Evolutionary conservation across 2,888 invertebrate species (phyloP), one percentile per base, ranked within the genome.

Genomic region (Omphaloscelis lunosa): DNA sequence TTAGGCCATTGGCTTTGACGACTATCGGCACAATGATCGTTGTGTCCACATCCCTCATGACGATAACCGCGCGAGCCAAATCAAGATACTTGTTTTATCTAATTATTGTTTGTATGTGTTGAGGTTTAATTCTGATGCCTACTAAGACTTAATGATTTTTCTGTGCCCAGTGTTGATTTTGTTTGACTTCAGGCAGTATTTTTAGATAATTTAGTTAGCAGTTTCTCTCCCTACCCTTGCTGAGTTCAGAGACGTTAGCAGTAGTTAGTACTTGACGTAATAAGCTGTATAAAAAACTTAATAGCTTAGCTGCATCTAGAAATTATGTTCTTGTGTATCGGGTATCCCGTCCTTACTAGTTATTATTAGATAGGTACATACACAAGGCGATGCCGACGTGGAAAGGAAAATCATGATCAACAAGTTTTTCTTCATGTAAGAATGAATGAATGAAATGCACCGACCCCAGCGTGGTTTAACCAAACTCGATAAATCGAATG

Each of bases 261-360:
- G 9, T n/a, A n/a, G n/a, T n/a, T n/a, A n/a, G 23, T 81, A 56
- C 61, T 70, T 68, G 20, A 34, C 23, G 56, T 59, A 53, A 75
- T 62, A 45, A 67, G 41, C 62, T n/a, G 45, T 53, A 59, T 41
- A 71, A 69, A 74, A 83, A 82, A 83, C 20, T 15, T 68, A 78
- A 79, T 65, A 72, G 48, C 39, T 23, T 15, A 20, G 29, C 41
- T 63, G 48, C n/a, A 56, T 27, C 63, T 45, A 71, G 53, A 68
- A 65, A 83, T 65, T 53, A 29, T 59, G 71, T 69, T 82, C 68
- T 72, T 56, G 51, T 62, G 17, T 72, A 71, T 76, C 77, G 12
- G 20, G 48, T 72, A 83, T 72, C 56, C 66, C 68, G 72, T 83
- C 59, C 68, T 62, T 34, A 61, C 61, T 56, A 12, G 51, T 63